These are phyloP conservation scores for Enteromius radiatus DNA, from an alignment of 2,797 vertebrate species.

Conservation along the genomic window DNA sequence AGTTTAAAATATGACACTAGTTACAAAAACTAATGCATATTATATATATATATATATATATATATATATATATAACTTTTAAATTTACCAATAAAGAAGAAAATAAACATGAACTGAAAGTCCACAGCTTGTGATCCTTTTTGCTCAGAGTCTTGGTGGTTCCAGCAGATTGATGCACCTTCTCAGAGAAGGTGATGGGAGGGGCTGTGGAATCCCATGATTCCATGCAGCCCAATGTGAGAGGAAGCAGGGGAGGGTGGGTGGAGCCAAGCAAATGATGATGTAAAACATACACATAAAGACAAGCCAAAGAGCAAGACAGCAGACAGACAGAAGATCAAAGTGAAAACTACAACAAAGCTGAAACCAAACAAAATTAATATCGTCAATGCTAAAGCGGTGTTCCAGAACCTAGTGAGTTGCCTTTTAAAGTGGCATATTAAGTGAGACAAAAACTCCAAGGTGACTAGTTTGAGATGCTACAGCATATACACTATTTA, in stretches of 20 bases:
- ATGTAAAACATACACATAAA: slow-evolving; percentile 43
- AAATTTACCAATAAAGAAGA: background rate
- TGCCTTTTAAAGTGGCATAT: background rate
- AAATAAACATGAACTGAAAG: background rate
- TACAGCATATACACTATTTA: background rate
- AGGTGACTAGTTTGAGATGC: background rate
- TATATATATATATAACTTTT: too few relatives aligned
- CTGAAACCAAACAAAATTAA: slow-evolving; percentile 47
- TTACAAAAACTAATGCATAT: background rate
- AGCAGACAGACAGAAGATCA: slow-evolving; percentile 40
- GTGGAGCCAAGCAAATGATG: slow-evolving; percentile 66
- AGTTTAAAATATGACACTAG: background rate
- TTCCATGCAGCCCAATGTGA: slow-evolving; percentile 69
- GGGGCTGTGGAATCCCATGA: slow-evolving; percentile 65
- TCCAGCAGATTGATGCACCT: slow-evolving; percentile 62
- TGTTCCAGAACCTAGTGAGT: background rate
- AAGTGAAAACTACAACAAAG: slow-evolving; percentile 55
- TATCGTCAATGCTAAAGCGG: background rate
- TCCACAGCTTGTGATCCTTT: slow-evolving; percentile 8
- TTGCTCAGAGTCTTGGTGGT: slow-evolving; percentile 56
- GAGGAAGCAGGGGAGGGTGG: slow-evolving; percentile 61
- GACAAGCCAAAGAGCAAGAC: slow-evolving; percentile 47
- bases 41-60: too few relatives aligned
- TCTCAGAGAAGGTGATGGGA: slow-evolving; percentile 47
- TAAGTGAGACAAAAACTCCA: background rate